Percentiles rank a stretch among this genome's conserved stretches.
Evolutionary conservation across 2,888 invertebrate species (phyloP).

Genomic region (Hyposoter dolosus): DNA sequence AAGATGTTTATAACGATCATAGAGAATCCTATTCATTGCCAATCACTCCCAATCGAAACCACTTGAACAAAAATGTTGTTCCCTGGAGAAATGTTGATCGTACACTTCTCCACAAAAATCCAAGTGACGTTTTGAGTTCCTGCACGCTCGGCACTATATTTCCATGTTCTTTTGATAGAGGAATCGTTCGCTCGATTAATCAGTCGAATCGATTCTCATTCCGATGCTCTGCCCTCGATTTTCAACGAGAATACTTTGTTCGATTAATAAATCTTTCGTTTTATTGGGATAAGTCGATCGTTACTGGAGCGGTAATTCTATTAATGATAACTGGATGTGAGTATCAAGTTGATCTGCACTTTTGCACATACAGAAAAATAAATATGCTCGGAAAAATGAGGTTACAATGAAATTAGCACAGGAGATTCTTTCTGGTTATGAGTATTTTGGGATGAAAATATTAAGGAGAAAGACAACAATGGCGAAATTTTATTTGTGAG

Average conservation of each 20-base stretch:
- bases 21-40: not conserved
- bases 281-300: not conserved
- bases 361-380: not conserved
- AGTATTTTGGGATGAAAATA: not conserved
- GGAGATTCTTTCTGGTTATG: not conserved
- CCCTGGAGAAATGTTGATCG: not conserved
- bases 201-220: not conserved
- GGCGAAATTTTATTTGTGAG: not conserved
- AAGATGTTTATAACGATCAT: not conserved
- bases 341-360: not conserved
- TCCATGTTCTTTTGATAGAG: not conserved
- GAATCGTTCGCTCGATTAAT: not conserved
- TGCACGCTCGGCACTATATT: not conserved
- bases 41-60: not conserved
- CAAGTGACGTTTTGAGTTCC: not conserved
- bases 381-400: not conserved
- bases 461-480: not conserved
- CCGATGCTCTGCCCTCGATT: not conserved
- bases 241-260: not conserved
- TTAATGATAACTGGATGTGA: not conserved
- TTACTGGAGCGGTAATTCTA: not conserved
- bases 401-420: not conserved
- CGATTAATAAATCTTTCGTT: not conserved
- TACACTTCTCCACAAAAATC: slow-evolving; percentile 5
- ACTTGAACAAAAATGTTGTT: not conserved